Conservation (phyloP, 1,140 invertebrate genomes). For the Bradysia coprophila region DNA sequence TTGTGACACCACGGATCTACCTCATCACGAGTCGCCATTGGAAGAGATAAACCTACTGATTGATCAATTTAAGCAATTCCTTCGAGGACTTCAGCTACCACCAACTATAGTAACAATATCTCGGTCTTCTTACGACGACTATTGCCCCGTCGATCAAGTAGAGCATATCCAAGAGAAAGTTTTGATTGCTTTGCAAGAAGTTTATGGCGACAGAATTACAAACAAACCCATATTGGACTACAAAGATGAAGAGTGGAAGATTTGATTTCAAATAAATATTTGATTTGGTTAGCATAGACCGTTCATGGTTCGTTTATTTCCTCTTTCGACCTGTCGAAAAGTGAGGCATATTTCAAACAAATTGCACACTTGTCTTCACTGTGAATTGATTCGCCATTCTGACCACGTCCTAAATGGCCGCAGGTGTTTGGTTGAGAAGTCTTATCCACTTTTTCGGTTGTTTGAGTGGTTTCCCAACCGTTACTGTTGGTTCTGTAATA, state of each 20-base stretch:
- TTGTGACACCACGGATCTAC: constrained; percentile 55
- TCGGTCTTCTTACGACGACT: constrained; percentile 70
- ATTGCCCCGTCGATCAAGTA: constrained; percentile 61
- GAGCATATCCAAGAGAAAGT: constrained; percentile 46
- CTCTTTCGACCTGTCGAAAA: too few species aligned
- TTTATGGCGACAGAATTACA: constrained; percentile 16
- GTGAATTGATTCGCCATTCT: too few species aligned
- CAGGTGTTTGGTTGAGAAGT: too few species aligned
- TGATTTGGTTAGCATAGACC: too few species aligned
- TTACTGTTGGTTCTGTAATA: too few species aligned
- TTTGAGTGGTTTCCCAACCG: too few species aligned
- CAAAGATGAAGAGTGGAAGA: constrained; percentile 11
- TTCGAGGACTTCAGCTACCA: constrained; percentile 35
- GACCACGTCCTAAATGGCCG: too few species aligned
- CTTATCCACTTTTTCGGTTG: too few species aligned
- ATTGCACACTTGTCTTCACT: too few species aligned
- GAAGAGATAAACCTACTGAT: constrained; percentile 47
- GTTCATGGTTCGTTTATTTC: too few species aligned
- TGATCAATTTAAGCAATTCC: constrained; percentile 32
- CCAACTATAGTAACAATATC: constrained; percentile 64
- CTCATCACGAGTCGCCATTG: constrained; percentile 56
- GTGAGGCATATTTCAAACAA: too few species aligned
- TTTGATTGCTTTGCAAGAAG: constrained; percentile 24
- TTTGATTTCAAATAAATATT: too few species aligned
- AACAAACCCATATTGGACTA: constrained; percentile 19